Base-by-base conservation (phyloP, 2,888 invertebrate genomes). In the Dendrolimus pini region DNA sequence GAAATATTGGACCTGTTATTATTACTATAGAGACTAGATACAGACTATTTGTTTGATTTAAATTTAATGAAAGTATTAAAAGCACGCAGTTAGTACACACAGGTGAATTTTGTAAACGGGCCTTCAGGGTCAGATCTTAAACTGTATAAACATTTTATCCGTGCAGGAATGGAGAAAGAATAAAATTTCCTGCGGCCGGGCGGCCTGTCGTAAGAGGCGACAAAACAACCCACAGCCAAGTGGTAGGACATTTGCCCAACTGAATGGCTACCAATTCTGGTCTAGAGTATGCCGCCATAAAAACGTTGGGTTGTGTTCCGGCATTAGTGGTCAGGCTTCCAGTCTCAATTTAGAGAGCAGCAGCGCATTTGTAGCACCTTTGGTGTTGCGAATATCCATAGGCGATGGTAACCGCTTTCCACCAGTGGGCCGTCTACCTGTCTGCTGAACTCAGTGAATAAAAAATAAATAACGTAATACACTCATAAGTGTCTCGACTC, bases 1-100 rank as follows among this genome's bases (percentile, higher is more conserved):
- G 88, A 89, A 89, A 89, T 83, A 47, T 47, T 47, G 47, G 47
- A 47, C 47, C 47, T 47, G 47, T 47, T 47, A 47, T 47, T 47
- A 47, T 47, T 47, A 47, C 12, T 47, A 47, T 9, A 47, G 30
- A 30, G 30, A 47, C 9, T 47, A 47, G 9, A 47, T 12, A 12
- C 9, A 47, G 3, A 12, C 47, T 47, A 47, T 47, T 47, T 10
- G 6, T 9, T 47, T 47, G 2, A 47, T 47, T 47, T 47, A 7
- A 47, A 30, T 30, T 47, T 47, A 47, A 47, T 10, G 8, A 10
- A 47, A 47, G 9, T 47, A 30, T 30, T 30, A 30, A 30, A 30
- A 30, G 6, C 30, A 30, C 30, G 14, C 14, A 3, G 30, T 30
- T 30, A 30, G 6, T 30, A 3, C 3, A 30, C 30, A 30, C 30